Base-by-base conservation (phyloP, 2,113 vertebrate species). In the Heterochromis multidens region DNA sequence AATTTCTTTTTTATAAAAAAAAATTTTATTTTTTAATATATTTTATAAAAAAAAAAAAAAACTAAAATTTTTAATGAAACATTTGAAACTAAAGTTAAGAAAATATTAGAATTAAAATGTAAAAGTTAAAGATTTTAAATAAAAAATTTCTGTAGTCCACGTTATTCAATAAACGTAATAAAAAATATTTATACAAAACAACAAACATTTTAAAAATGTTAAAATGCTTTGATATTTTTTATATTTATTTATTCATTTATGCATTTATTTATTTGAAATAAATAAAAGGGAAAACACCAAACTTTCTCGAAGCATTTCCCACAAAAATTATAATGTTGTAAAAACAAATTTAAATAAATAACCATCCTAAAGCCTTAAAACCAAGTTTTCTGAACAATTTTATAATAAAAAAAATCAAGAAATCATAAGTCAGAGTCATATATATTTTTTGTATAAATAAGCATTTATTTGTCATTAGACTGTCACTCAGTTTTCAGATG, bases 361-460 rank as follows among this genome's bases (percentile, higher is more conserved):
- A 43, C 9, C 40, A 43, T 43, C 40, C 40, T 4, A 12, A 43
- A 43, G 40, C 40, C 12, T 43, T 37, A 46, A 11, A 72, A 27
- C 43, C 2, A 16, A 46, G 14, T 46, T 14, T 19, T 72, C 9
- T 46, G 40, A 8, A 46, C 23, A 59, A 56, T 35, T 4, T 31
- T 33, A 25, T 5, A 6, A n/a, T 1, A 12, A 25, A 13, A 27
- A 14, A 16, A 23, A 6, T 40, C 0, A 37, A 35, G 4, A 37
- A 77, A 84, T 1, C 78, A 58, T 63, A 27, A 63, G 25, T 35
- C 35, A 4, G 33, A 80, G 37, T 56, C 62, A 3, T 1, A 16
- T 25, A 56, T 29, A 9, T 56, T n/a, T 79, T 90, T 86, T 86
- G 95, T 97, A 98, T 97, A 98, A 98, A 98, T 98, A 98, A 95